Base-by-base conservation (phyloP, 2,113 vertebrate genomes). In the Cichladusa arquata region DNA sequence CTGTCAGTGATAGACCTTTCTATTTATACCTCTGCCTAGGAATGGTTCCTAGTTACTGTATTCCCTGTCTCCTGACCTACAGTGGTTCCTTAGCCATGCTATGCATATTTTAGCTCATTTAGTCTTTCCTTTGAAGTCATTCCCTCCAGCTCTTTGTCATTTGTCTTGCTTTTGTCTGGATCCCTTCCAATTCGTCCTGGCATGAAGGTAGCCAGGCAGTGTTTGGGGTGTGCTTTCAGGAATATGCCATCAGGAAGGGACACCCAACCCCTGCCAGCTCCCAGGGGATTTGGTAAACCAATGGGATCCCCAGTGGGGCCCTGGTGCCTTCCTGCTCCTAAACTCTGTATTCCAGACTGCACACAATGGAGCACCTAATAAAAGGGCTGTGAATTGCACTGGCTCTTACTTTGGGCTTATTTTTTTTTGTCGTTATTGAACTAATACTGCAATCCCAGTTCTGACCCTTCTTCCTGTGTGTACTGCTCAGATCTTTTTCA, bases 61-160 rank as follows among this genome's bases (percentile, higher is more conserved):
- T 67, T 65, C 34, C 56, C 22, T 48, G 40, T 20, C 6, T 86
- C 51, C 81, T 86, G 79, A 78, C 67, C 67, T 70, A 19, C 36
- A 56, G 62, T 51, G 62, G 15, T 88, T 92, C 38, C 56, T 80
- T 60, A 83, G 67, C 64, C 69, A 45, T 36, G 76, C 60, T 42
- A 12, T 66, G 34, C 58, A 48, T 88, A 86, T 92, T 95, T 94
- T 90, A 87, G 40, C 71, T 86, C 64, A 44, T 90, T 94, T 90
- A 70, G 54, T 96, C 67, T 77, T 95, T 88, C 38, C 50, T 95
- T 95, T 92, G 92, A 92, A 92, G 79, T 90, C 8, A 53, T 95
- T 95, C 71, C 87, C 72, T 95, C 51, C 60, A 92, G 76, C 64
- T 80, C 65, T 91, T 91, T 64, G 36, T 85, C 67, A 78, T 93